Evolutionary conservation across 2,888 invertebrate species (phyloP), one percentile per base, ranked within the genome.

Genomic region (Euproctis similis): DNA sequence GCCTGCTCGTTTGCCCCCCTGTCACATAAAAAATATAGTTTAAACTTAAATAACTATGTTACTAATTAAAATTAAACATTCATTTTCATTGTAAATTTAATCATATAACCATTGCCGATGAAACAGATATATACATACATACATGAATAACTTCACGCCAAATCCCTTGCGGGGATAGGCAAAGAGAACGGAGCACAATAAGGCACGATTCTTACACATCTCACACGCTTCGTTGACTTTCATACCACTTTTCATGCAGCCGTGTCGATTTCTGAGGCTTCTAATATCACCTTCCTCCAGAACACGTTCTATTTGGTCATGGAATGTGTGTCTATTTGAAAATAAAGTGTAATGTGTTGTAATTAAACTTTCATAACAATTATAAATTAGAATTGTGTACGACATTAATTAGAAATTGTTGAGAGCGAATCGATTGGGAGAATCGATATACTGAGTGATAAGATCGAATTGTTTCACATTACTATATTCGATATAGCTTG

Each of bases 341-440:
- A n/a, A n/a, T n/a, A n/a, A n/a, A n/a, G n/a, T n/a, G n/a, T 45
- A 54, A 60, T 57, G 56, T 43, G 53, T 56, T 50, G 54, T 66
- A 66, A 73, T 73, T 70, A 66, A 66, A 70, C 63, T 77, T 76
- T 75, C 74, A 70, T 75, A 74, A 72, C 50, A 66, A 48, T 63
- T 62, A 72, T 73, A 73, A 70, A 74, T 71, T 57, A 55, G 58
- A 57, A 60, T 63, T 66, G 61, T 65, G 65, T 62, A 57, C 47
- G 44, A 63, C 67, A 74, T 67, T 78, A 77, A 78, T 78, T 76
- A 76, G 69, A 74, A 75, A 75, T 71, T 58, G 63, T 64, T 64
- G 60, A 39, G 32, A 43, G n/a, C 38, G 44, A 47, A 38, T 30
- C 42, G 36, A 41, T n/a, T n/a, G n/a, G 46, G 63, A 70, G 22